phyloP scores from a whole-genome alignment of 2,113 vertebrate genomes.

The Tetrao urogallus region DNA sequence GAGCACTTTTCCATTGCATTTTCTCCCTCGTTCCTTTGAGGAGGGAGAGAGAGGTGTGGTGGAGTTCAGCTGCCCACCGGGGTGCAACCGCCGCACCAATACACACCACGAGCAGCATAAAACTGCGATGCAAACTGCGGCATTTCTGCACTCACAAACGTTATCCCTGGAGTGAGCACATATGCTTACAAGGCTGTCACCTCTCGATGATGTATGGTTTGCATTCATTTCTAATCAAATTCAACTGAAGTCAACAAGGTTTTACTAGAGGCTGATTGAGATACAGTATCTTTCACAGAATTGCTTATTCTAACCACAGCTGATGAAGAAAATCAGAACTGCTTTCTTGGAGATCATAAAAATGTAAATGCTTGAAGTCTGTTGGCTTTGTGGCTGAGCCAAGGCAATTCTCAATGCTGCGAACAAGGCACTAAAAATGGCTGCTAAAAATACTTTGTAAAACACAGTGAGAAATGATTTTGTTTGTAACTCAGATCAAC shows the following conservation, averaged over 20 bases:
- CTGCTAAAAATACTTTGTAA: constrained; percentile 2
- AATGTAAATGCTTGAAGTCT: constrained; percentile 1
- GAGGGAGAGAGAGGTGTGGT: not conserved
- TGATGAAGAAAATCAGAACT: not conserved
- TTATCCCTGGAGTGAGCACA: not conserved
- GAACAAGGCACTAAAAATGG: constrained; percentile 5
- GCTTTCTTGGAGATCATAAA: not conserved
- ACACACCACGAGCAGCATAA: not conserved
- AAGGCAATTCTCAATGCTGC: not conserved
- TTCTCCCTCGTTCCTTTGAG: not conserved
- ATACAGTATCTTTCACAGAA: not conserved
- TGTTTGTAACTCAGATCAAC: not conserved
- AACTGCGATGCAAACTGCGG: not conserved
- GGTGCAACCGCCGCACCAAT: not conserved
- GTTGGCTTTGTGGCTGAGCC: constrained; percentile 20
- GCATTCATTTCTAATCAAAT: not conserved
- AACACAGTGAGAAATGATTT: not conserved
- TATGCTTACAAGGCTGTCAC: not conserved
- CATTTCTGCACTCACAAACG: rapidly evolving
- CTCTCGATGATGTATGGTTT: not conserved
- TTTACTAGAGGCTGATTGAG: not conserved
- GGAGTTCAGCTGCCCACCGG: not conserved
- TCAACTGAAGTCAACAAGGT: not conserved
- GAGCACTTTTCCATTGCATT: not conserved
- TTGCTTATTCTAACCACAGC: not conserved